Conservation (phyloP, 1,140 invertebrate species). For the Bombus vancouverensis region DNA sequence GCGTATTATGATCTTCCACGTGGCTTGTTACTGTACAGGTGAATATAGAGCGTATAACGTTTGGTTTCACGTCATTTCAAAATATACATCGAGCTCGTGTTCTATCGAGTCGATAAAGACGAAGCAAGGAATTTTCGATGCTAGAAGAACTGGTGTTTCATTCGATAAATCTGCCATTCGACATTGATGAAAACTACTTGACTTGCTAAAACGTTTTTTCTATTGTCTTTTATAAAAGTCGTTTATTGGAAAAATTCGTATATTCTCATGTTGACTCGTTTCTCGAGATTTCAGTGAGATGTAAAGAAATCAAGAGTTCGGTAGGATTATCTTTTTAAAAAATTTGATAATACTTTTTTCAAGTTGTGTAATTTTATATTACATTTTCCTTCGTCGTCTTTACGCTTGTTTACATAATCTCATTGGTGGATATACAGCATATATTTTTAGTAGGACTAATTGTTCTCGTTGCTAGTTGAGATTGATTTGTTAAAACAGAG, state of each 20-base stretch:
- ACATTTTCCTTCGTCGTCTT: background rate
- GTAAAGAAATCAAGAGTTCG: background rate
- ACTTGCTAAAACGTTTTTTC: background rate
- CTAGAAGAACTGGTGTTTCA: background rate
- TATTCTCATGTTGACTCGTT: background rate
- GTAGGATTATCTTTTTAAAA: background rate
- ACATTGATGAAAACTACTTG: no score
- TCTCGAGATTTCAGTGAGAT: background rate
- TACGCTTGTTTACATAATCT: background rate
- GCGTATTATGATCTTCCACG: no score
- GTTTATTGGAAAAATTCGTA: background rate
- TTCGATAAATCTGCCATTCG: background rate
- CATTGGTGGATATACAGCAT: no score
- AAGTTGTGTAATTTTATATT: background rate
- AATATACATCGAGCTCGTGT: background rate
- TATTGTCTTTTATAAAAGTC: background rate
- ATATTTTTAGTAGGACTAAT: constrained; percentile 1
- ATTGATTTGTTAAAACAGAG: no score
- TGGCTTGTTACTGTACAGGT: constrained; percentile 6
- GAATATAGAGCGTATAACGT: background rate
- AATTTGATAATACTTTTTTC: background rate
- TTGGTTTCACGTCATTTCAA: constrained; percentile 9
- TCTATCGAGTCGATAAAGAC: background rate
- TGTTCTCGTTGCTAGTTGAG: background rate
- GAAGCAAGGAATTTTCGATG: background rate